Base-by-base conservation (phyloP, 2,113 vertebrate species). In the Erpornis zantholeuca region DNA sequence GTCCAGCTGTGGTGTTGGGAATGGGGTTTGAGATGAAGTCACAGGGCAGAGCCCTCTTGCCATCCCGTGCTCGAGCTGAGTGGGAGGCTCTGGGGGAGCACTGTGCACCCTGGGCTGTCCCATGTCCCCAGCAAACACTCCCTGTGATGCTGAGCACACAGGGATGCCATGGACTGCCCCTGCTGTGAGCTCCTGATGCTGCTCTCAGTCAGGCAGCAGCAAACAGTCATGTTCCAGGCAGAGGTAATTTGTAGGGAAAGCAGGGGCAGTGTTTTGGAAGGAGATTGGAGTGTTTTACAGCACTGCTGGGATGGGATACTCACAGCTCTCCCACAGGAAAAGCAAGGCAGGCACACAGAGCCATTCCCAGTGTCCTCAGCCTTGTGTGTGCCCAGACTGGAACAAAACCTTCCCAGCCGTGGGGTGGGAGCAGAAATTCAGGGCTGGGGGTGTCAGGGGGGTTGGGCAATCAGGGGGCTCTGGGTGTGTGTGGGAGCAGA, bases 1-100 rank as follows among this genome's bases (percentile, higher is more conserved):
- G 10, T 21, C 27, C 50, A 31, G 36, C 31, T 42, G 11, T 44
- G 42, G 6, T 9, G 7, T 1, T 23, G 35, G 29, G 56, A 31
- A 45, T 4, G 22, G 47, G 21, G 4, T 59, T 53, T 29, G 76
- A 8, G 49, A 11, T 9, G 27, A 28, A 12, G 11, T 6, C 15
- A 12, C 45, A 33, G 29, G 0, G 0, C 1, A 2, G 17, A 52
- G 57, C 24, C 21, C 35, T 22, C 22, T 31, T 44, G 54, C 45
- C 19, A 18, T 5, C 14, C n/a, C 0, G 0, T 10, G 14, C 9
- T 44, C 49, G 68, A 64, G 59, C 29, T 63, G 35, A 24, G 5
- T 24, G 52, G 53, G 47, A 70, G 35, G n/a, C 42, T 61, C 19
- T 38, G 52, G 45, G n/a, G n/a, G 60, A 36, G 10, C 2, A 0